phyloP scores from a whole-genome alignment of 2,797 vertebrate species.

The Percopsis omiscomaycus region DNA sequence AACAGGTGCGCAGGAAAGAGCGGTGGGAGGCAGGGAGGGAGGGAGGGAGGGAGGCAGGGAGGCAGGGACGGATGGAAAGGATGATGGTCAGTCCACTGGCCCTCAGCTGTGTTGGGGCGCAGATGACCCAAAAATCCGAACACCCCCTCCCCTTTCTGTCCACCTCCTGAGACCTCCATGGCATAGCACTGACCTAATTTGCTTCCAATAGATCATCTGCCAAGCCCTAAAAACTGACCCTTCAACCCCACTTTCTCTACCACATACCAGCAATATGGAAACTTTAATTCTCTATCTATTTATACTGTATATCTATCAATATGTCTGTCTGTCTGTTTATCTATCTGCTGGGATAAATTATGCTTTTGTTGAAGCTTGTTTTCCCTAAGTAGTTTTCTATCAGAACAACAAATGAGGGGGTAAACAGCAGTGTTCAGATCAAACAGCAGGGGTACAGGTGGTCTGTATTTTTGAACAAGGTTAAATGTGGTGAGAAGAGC shows the following conservation, averaged over 20 bases:
- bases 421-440: conserved; percentile 9
- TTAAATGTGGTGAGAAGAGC: conserved; percentile 27
- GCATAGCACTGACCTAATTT: conserved; percentile 70
- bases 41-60: conserved; percentile 26
- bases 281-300: background rate
- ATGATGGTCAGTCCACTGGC: conserved; percentile 60
- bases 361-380: background rate
- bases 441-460: conserved; percentile 8
- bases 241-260: conserved; percentile 48
- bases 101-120: conserved; percentile 64
- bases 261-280: conserved; percentile 33
- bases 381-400: conserved; percentile 27
- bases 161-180: conserved; percentile 64
- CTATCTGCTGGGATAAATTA: background rate
- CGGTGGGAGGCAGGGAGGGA: conserved; percentile 12
- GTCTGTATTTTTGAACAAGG: conserved; percentile 22
- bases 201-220: conserved; percentile 69
- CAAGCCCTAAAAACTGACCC: conserved; percentile 67
- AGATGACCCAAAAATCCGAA: conserved; percentile 74
- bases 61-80: conserved; percentile 37
- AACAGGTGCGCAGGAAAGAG: conserved; percentile 3
- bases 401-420: conserved; percentile 9
- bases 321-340: background rate
- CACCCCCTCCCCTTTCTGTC: conserved; percentile 48
- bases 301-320: background rate